Base-by-base conservation (phyloP, 2,113 vertebrate species). In the Regulus satrapa region DNA sequence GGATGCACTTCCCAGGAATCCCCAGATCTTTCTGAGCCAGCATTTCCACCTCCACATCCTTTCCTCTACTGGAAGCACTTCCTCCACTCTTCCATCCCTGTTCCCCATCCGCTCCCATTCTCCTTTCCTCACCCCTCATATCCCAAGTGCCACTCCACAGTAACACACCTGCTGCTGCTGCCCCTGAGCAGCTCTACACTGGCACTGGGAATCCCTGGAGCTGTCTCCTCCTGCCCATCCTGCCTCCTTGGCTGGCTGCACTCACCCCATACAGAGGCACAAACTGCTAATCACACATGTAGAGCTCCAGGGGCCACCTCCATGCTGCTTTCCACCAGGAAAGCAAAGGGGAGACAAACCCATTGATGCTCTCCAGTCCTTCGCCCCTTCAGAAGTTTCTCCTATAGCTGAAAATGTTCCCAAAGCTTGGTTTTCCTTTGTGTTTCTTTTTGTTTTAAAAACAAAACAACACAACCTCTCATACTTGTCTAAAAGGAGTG, bases 81-180 rank as follows among this genome's bases (percentile, higher is more conserved):
- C 45, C 13, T 68, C 34, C 36, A 15, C 28, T 31, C 63, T 10
- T 20, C 49, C 28, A 72, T 7, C 12, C 12, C n/a, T 49, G 15
- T 36, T 24, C 28, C 34, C 31, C 14, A 6, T 18, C 63, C 34
- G 63, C 12, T 72, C 38, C 58, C 49, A 26, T 6, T 15, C 48
- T 43, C 8, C 1, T 24, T 59, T 29, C 61, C 61, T 69, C 71
- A n/a, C 3, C 18, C 32, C 52, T 52, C 1, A 0, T 1, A 25
- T 6, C 26, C 40, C 6, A 0, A 8, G 29, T 73, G 38, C 34
- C 51, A 26, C 46, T n/a, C 43, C 63, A 63, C n/a, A 67, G 18
- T 29, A 38, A 45, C 7, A 9, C 32, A 18, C 14, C 41, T 38
- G 25, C 49, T 64, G 31, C 48, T 76, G 36, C 81, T 64, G 80